A percentile compares a stretch with the other conserved stretches of the same genome.
Evolutionary conservation across 1,140 invertebrate genomes (phyloP).

Genomic region (Zeugodacus cucurbitae): DNA sequence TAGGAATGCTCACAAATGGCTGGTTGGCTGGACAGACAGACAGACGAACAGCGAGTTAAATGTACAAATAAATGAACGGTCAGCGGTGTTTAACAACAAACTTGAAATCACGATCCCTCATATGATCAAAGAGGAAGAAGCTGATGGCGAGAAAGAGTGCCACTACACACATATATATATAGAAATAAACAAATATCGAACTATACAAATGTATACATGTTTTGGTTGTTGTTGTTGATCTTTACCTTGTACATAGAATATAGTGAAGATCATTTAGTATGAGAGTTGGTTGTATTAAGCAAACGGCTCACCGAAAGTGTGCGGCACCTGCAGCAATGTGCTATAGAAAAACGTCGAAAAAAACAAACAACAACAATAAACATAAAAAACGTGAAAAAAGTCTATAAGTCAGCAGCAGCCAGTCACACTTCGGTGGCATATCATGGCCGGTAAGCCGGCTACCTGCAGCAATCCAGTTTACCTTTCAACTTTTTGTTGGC

Average conservation of each 20-base stretch:
- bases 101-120: not conserved
- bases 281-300: not conserved
- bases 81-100: constrained; percentile 25
- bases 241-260: not conserved
- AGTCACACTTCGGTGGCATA: not conserved
- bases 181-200: not conserved
- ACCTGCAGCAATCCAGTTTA: constrained; percentile 2
- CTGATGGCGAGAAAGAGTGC: not conserved
- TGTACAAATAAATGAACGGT: not conserved
- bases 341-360: not conserved
- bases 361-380: not conserved
- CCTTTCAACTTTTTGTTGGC: constrained; percentile 21
- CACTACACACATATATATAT: not conserved
- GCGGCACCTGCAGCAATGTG: constrained; percentile 6
- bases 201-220: not conserved
- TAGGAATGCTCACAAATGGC: not conserved
- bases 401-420: not conserved
- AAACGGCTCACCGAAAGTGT: not conserved
- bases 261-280: not conserved
- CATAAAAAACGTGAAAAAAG: not conserved
- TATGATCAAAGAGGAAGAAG: not conserved
- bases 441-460: not conserved
- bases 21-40: not conserved
- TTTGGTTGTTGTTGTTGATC: not conserved
- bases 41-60: not conserved